These are phyloP conservation scores for Halocynthia roretzi DNA, from an alignment of 23 tunicate genomes.

Conservation along the genomic window DNA sequence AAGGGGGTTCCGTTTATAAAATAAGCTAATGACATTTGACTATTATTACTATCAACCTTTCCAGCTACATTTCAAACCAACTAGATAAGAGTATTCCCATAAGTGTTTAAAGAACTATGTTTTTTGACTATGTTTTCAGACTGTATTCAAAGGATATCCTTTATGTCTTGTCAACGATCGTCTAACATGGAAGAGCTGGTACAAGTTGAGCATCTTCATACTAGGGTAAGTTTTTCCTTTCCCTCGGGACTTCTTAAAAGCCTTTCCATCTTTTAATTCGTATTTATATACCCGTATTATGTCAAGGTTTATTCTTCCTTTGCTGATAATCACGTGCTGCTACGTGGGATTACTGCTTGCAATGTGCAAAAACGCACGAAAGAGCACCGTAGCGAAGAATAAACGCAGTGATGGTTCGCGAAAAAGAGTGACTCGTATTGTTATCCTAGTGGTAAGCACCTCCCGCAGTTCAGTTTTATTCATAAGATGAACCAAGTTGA, in stretches of 20 bases:
- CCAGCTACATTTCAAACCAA: no score
- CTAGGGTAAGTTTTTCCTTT: conserved; percentile 32
- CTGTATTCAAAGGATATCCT: conserved; percentile 16
- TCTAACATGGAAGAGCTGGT: conserved; percentile 35
- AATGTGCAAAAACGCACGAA: conserved; percentile 45
- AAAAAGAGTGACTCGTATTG: conserved; percentile 64
- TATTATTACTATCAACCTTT: no score
- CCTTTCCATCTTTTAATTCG: not conserved
- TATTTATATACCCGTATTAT: not conserved
- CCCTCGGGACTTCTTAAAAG: not conserved
- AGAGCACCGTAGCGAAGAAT: conserved; percentile 32
- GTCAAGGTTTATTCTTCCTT: conserved; percentile 32
- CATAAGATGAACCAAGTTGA: not conserved
- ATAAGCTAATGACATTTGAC: no score
- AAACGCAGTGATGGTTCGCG: conserved; percentile 21
- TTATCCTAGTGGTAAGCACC: conserved; percentile 60
- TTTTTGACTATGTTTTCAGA: conserved; percentile 34
- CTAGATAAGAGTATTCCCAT: no score
- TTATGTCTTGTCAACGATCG: conserved; percentile 36
- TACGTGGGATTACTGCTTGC: conserved; percentile 58
- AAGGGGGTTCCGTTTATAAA: no score
- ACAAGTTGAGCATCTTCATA: conserved; percentile 25
- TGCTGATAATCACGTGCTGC: conserved; percentile 56
- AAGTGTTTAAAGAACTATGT: no score
- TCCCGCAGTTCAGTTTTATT: not conserved